phyloP scores from a whole-genome alignment of 2,113 vertebrate species.

The Trinectes maculatus region DNA sequence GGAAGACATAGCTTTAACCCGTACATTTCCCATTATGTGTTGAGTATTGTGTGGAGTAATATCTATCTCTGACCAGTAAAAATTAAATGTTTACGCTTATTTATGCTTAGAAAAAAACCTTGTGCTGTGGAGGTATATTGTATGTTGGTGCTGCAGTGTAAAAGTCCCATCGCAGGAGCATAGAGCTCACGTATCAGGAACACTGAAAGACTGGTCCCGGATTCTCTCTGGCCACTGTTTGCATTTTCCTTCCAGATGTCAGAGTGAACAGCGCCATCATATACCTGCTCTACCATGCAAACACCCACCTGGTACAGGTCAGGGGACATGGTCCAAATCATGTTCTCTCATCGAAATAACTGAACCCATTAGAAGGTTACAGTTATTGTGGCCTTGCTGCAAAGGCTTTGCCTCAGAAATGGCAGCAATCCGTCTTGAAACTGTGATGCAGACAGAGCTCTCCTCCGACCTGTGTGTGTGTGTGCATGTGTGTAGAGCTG shows the following conservation, averaged over 20 bases:
- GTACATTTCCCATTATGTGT: too few species aligned
- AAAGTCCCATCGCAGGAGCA: neutral
- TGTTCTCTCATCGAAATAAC: constrained; percentile 69
- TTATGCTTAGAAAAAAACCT: neutral
- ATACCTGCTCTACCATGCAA: neutral
- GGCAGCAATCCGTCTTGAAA: constrained; percentile 64
- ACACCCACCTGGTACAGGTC: neutral
- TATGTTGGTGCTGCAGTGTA: too few species aligned
- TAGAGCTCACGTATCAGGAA: neutral
- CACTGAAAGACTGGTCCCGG: neutral
- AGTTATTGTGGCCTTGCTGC: constrained; percentile 60
- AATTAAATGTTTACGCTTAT: too few species aligned
- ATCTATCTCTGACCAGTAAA: too few species aligned
- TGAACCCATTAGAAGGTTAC: constrained; percentile 71
- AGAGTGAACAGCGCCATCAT: neutral
- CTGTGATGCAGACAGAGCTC: constrained; percentile 65
- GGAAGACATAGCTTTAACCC: too few species aligned
- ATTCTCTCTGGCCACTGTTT: too few species aligned
- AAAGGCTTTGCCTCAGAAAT: constrained; percentile 61
- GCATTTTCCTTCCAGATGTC: neutral
- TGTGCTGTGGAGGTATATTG: neutral
- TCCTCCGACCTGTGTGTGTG: constrained; percentile 55
- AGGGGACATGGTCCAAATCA: neutral
- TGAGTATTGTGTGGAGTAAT: too few species aligned
- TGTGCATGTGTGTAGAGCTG: constrained; percentile 22